Evolutionary conservation across 2,113 vertebrate genomes (phyloP).

Genomic region (Cygnus buccinator): DNA sequence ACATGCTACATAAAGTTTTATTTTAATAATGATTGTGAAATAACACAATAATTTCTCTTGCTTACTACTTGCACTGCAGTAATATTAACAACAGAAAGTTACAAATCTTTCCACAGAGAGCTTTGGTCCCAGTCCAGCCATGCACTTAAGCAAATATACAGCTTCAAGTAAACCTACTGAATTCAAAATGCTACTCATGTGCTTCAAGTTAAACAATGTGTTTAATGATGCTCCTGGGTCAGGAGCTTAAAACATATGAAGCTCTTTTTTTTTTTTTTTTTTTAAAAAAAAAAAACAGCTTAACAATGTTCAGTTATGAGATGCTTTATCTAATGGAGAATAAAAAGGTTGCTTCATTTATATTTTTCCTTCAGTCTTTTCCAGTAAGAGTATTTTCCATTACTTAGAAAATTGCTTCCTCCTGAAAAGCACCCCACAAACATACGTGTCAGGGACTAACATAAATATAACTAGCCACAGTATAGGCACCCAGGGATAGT

Average conservation of each 20-base stretch:
- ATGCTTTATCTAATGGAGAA: not conserved
- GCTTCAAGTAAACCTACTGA: not conserved
- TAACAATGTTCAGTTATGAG: not conserved
- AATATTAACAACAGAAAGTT: not conserved
- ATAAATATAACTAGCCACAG: slow-evolving; percentile 23
- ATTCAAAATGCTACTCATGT: not conserved
- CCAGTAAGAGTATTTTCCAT: slow-evolving; percentile 2
- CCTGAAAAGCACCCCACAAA: not conserved
- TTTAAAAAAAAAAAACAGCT: not conserved
- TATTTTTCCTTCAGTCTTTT: not conserved
- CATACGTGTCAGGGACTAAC: slow-evolving; percentile 9
- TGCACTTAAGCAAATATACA: not conserved
- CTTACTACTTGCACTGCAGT: not conserved
- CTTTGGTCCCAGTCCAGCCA: not conserved
- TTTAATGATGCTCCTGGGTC: not conserved
- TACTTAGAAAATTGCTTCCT: not conserved
- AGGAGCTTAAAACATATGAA: not conserved
- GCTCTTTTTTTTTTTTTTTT: not conserved
- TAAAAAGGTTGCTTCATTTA: not conserved
- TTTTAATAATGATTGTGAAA: not conserved
- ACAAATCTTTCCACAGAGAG: not conserved
- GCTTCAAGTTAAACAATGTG: not conserved
- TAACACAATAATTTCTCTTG: not conserved
- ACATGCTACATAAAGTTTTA: not conserved
- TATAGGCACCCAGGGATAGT: not conserved